phyloP scores from a whole-genome alignment of 2,888 invertebrate genomes.

The Chalcis sispes region DNA sequence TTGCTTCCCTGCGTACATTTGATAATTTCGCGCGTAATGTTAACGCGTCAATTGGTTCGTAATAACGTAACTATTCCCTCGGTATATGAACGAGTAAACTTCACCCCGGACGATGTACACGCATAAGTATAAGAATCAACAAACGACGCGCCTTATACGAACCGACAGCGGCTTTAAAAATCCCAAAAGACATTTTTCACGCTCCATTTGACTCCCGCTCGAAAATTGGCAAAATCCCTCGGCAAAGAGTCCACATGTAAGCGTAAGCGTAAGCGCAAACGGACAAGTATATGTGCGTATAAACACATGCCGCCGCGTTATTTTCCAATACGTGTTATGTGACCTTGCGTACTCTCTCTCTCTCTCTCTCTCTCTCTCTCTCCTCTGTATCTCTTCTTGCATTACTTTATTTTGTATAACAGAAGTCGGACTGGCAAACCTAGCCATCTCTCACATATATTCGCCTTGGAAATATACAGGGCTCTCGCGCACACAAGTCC shows the following conservation, averaged over 20 bases:
- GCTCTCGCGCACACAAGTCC: constrained; percentile 26
- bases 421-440: background rate
- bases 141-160: background rate
- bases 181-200: constrained; percentile 53
- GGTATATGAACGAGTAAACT: background rate
- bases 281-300: constrained; percentile 24
- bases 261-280: too few relatives aligned
- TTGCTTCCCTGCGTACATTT: too few relatives aligned
- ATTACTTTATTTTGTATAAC: too few relatives aligned
- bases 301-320: constrained; percentile 1
- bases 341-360: constrained; percentile 48
- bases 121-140: background rate
- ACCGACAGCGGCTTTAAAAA: background rate
- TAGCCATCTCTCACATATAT: background rate
- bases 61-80: background rate
- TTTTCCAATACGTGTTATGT: constrained; percentile 27
- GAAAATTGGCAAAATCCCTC: constrained; percentile 37
- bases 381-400: background rate
- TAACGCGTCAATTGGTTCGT: background rate
- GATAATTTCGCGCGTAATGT: too few relatives aligned
- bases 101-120: background rate
- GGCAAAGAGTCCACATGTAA: constrained; percentile 3
- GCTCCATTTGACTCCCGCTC: constrained; percentile 39
- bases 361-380: background rate
- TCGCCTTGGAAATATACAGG: constrained; percentile 50